Evolutionary conservation across 1,140 invertebrate species (phyloP).

Genomic region (Tachypleus tridentatus): DNA sequence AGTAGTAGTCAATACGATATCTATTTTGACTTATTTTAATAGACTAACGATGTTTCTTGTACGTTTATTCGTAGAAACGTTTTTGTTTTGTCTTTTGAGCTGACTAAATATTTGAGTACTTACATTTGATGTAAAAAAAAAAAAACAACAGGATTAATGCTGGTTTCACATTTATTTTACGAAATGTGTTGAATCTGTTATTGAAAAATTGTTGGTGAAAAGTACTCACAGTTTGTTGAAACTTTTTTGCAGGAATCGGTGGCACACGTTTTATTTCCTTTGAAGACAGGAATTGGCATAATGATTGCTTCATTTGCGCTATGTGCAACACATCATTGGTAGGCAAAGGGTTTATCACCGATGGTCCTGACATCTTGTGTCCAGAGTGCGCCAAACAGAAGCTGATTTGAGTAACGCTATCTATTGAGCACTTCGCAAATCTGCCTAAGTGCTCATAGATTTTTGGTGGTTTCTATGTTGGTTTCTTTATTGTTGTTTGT

Average conservation of each 20-base stretch:
- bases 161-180: conserved; percentile 9
- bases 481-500: too few relatives aligned
- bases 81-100: too few relatives aligned
- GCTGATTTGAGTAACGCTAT: conserved; percentile 33
- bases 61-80: too few relatives aligned
- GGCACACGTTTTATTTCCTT: conserved; percentile 99
- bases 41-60: too few relatives aligned
- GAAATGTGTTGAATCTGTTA: conserved; percentile 1
- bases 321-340: conserved; percentile 87
- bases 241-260: conserved; percentile 62
- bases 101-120: too few relatives aligned
- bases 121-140: too few relatives aligned
- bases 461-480: too few relatives aligned
- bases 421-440: too few relatives aligned
- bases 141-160: neutral
- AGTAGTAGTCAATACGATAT: too few relatives aligned
- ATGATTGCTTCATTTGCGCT: conserved; percentile 97
- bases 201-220: conserved; percentile 4
- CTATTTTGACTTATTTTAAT: too few relatives aligned
- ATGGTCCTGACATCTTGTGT: conserved; percentile 92
- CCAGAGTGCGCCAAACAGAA: conserved; percentile 97
- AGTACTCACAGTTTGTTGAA: neutral
- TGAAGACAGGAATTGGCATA: conserved; percentile 99
- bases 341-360: conserved; percentile 97
- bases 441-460: too few relatives aligned